Base-by-base conservation (phyloP, 30 jellyfish, hydroid and myxozoan species). In the Chrysaora quinquecirrha region DNA sequence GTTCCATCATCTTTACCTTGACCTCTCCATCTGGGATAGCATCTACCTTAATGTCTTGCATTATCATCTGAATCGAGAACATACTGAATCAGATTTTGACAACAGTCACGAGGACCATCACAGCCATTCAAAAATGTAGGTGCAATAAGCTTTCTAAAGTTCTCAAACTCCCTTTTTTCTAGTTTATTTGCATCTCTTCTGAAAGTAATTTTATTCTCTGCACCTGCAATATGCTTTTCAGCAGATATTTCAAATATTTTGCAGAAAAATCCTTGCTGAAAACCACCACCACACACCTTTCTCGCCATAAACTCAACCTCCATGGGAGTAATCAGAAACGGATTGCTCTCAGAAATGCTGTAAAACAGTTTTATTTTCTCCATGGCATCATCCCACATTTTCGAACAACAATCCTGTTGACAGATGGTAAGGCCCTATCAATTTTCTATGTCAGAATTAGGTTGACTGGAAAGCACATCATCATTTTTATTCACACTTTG, bases 181-280 rank as follows among this genome's bases (percentile, higher is more conserved):
- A 52, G 68, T 20, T 52, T 52, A 52, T 52, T 12, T 52, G 68
- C 68, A 52, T 52, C 68, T 52, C 68, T 52, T 52, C 68, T 52
- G 19, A 52, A 52, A 25, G 68, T 52, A 52, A 52, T 12, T 12
- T 52, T 52, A 52, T 52, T 52, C 19, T 52, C 68, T 52, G 68
- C 68, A 52, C 68, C 29, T 52, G 68, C 25, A 7, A 52, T 52
- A 20, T 4, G 68, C 68, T 10, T 52, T 9, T 52, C 68, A 52
- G 68, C 68, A 52, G 68, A 52, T 21, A 3, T 52, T 52, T 52
- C 24, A 52, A 52, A 52, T 52, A 52, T n/a, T 52, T 52, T 52
- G 24, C 68, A 52, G 68, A 52, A 52, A 64, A 64, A 64, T 64
- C 29, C 52, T 16, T 7, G 48, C 28, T 50, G 1, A 30, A 64